Conservation (phyloP, 2,888 invertebrate genomes). For the Xestia rhomboidea region DNA sequence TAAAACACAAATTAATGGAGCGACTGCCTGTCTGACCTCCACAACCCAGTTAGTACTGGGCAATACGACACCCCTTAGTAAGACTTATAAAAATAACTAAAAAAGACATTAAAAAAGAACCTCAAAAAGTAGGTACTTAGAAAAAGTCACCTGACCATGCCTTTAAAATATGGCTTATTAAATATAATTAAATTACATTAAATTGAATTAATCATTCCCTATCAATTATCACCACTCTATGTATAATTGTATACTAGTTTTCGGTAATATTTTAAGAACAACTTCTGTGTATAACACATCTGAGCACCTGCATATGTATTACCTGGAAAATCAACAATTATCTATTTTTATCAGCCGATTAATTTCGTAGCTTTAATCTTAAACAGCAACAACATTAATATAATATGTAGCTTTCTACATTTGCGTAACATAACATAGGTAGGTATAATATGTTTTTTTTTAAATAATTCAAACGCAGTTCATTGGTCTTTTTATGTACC, state of each 20-base stretch:
- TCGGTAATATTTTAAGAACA: neutral
- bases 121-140: neutral
- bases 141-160: too few species aligned
- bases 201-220: constrained; percentile 29
- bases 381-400: constrained; percentile 48
- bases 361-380: constrained; percentile 27
- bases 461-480: constrained; percentile 60
- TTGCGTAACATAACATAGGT: constrained; percentile 53
- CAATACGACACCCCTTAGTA: too few species aligned
- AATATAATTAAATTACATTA: constrained; percentile 19
- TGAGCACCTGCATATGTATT: neutral
- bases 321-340: neutral
- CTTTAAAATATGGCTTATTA: neutral
- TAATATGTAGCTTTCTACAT: constrained; percentile 54
- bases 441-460: constrained; percentile 39
- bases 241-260: neutral
- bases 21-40: too few species aligned
- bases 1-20: neutral
- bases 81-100: neutral
- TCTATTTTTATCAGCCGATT: constrained; percentile 8
- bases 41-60: too few species aligned
- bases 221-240: neutral
- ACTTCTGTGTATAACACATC: neutral
- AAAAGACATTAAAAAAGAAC: neutral
- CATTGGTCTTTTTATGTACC: constrained; percentile 68